These are phyloP conservation scores for Acanthornis magna DNA, from an alignment of 2,797 vertebrate species.

Conservation along the genomic window DNA sequence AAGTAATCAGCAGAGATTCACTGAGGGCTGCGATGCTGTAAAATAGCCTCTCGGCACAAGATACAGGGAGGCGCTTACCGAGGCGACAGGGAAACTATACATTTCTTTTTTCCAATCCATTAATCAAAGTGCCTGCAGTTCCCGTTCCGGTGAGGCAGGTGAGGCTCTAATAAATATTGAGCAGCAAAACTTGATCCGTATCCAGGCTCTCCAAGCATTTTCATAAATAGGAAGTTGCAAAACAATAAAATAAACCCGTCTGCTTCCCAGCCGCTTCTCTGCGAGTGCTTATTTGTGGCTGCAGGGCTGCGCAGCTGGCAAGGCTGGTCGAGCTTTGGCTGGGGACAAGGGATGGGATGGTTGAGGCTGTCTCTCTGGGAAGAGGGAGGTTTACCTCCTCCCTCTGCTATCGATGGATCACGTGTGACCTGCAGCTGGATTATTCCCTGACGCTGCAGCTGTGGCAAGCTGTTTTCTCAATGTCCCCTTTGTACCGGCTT, in stretches of 20 bases:
- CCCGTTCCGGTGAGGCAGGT: constrained; percentile 35
- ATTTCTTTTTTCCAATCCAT: constrained; percentile 56
- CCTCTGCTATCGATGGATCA: neutral
- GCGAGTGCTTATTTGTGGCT: neutral
- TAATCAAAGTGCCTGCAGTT: constrained; percentile 59
- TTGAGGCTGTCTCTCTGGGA: neutral
- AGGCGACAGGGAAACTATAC: constrained; percentile 60
- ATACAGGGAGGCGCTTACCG: constrained; percentile 61
- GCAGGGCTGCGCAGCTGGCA: neutral
- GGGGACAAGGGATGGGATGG: neutral
- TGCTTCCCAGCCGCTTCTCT: neutral
- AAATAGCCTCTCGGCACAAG: constrained; percentile 60
- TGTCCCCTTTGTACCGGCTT: neutral
- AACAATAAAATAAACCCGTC: constrained; percentile 9
- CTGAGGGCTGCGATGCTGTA: constrained; percentile 43
- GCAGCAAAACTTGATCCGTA: constrained; percentile 42
- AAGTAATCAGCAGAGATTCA: constrained; percentile 49
- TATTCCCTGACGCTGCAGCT: neutral
- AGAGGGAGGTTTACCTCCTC: neutral
- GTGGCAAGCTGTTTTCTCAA: constrained; percentile 1
- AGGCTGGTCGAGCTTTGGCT: neutral
- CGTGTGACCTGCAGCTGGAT: constrained; percentile 12
- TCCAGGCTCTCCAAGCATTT: constrained; percentile 50
- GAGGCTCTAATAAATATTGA: constrained; percentile 66
- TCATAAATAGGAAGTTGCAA: constrained; percentile 63